Evolutionary conservation across 2,797 vertebrate genomes (phyloP), one percentile per base, ranked within the genome.

Genomic region (Bradypodion ventrale): DNA sequence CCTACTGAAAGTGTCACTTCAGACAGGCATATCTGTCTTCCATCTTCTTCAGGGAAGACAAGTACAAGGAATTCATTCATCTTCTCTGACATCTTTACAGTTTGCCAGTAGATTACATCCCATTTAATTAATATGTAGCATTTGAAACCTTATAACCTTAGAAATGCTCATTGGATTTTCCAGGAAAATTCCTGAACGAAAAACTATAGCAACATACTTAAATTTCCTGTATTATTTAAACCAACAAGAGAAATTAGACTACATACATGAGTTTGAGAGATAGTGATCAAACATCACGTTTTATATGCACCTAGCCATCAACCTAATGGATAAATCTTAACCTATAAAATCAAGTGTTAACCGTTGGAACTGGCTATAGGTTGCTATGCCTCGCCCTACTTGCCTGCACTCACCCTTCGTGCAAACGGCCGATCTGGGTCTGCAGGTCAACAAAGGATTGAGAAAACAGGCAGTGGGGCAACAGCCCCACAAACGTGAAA

Each of bases 91-190:
- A 49, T 27, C n/a, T 49, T 25, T 49, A 27, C n/a, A 52, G 29
- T 49, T 52, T 74, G 42, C 72, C 44, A 52, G 44, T 32, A 56
- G 16, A 75, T 75, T 35, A n/a, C 42, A n/a, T 49, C 46, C 29
- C 44, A 49, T 74, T 56, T 84, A 83, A 85, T 69, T 83, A 82
- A 87, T 69, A 68, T 12, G 0, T 19, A 59, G 40, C 74, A 2
- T 62, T 49, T 66, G 25, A 59, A 85, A 78, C 46, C 56, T 78
- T 78, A 82, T 75, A 75, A 75, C 44, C 56, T 75, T 56, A 56
- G 73, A 75, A 75, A 52, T 32, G 75, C 29, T 52, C 19, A 52
- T 35, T 56, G 19, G 46, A 35, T 56, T 49, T 75, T 56, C 21
- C 2, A 32, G 42, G 12, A 74, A n/a, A 49, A 46, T 29, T 29